These are phyloP conservation scores for Euspilapteryx auroguttella DNA, from an alignment of 2,888 invertebrate genomes.

Conservation along the genomic window DNA sequence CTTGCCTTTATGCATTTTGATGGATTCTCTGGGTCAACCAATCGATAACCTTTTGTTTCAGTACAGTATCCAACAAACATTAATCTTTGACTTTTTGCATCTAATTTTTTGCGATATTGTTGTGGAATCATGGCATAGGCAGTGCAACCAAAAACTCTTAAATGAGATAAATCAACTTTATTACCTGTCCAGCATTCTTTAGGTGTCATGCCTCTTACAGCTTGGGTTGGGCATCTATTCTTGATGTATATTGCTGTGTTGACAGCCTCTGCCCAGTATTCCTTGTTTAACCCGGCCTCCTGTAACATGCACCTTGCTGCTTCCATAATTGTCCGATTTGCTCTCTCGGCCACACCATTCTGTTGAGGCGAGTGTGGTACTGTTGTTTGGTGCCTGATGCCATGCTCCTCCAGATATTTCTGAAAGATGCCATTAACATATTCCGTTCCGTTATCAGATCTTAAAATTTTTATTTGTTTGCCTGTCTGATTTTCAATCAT, in stretches of 20 bases:
- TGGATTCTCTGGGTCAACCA: conserved; percentile 5
- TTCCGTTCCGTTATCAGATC: conserved; percentile 9
- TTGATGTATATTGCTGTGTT: conserved; percentile 4
- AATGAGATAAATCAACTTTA: conserved; percentile 1
- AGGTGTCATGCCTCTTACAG: not conserved
- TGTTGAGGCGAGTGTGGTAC: conserved; percentile 3
- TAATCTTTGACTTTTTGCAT: conserved; percentile 4
- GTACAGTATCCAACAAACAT: conserved; percentile 7
- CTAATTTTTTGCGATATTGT: no score
- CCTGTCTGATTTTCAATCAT: conserved; percentile 9
- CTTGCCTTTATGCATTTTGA: conserved; percentile 1
- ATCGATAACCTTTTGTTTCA: conserved; percentile 7
- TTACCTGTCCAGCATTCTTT: conserved; percentile 1
- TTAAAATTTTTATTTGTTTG: conserved; percentile 5
- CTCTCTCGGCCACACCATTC: conserved; percentile 3
- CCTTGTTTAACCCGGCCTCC: conserved; percentile 1
- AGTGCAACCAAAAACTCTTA: no score
- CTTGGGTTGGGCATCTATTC: not conserved
- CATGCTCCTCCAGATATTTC: conserved; percentile 5
- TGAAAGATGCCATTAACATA: conserved; percentile 5
- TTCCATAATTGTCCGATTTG: conserved; percentile 4
- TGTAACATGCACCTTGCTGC: conserved; percentile 3
- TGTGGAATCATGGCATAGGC: conserved; percentile 3
- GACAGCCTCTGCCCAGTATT: conserved; percentile 5
- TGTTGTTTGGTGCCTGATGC: conserved; percentile 10